phyloP scores from a whole-genome alignment of 1,140 invertebrate species.

The Phymorhynchus buccinoides region DNA sequence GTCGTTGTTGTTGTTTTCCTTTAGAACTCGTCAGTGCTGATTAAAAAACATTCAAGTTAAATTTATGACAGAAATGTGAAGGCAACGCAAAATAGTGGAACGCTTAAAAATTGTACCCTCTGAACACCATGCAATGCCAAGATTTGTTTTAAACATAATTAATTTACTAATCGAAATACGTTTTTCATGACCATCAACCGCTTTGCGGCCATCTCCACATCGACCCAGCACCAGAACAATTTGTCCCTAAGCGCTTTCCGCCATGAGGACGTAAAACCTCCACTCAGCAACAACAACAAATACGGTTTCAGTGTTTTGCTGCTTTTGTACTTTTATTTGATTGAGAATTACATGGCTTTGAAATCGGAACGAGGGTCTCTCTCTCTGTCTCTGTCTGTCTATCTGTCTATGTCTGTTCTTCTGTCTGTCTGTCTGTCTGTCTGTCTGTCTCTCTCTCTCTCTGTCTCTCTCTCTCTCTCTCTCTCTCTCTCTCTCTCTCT shows the following conservation, averaged over 20 bases:
- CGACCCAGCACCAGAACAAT: too few relatives aligned
- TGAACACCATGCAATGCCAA: not conserved
- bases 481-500: too few relatives aligned
- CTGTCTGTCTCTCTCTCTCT: not conserved
- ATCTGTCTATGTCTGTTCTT: not conserved
- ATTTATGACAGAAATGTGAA: too few relatives aligned
- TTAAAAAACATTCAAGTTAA: too few relatives aligned
- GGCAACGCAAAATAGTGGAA: not conserved
- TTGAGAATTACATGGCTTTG: not conserved
- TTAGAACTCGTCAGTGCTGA: too few relatives aligned
- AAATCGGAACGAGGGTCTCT: not conserved
- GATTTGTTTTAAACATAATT: not conserved
- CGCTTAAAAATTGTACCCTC: not conserved
- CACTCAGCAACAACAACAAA: too few relatives aligned
- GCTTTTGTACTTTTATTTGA: not conserved
- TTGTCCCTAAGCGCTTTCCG: too few relatives aligned
- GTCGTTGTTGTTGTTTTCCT: too few relatives aligned
- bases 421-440: not conserved
- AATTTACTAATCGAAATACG: not conserved
- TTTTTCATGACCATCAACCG: too few relatives aligned
- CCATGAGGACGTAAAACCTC: too few relatives aligned
- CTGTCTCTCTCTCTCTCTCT: not conserved
- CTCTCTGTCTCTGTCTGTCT: too few relatives aligned
- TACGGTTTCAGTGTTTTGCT: not conserved
- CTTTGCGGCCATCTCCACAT: too few relatives aligned